These are phyloP conservation scores for Eristalis tenax DNA, from an alignment of 2,888 invertebrate species.

Conservation along the genomic window DNA sequence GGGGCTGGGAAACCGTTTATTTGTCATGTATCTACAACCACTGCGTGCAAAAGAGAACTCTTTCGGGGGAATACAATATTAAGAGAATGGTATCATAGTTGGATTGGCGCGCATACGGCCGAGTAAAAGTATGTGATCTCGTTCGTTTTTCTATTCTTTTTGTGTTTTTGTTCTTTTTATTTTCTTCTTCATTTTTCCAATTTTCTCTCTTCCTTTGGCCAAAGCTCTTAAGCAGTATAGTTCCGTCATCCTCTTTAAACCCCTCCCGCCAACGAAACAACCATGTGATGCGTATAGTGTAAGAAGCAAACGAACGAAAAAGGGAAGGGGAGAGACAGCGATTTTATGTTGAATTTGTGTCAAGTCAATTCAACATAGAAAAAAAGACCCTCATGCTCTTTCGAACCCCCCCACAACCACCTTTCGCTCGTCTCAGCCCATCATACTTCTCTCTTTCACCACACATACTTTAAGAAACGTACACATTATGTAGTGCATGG, in stretches of 20 bases:
- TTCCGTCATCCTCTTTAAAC: constrained; percentile 25
- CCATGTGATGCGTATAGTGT: not conserved
- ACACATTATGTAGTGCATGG: constrained; percentile 58
- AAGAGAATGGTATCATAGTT: constrained; percentile 11
- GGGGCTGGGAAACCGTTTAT: not conserved
- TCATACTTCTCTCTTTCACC: not conserved
- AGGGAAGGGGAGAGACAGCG: constrained; percentile 4
- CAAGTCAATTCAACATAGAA: constrained; percentile 69
- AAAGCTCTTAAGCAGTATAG: constrained; percentile 48
- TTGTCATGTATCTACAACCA: constrained; percentile 6
- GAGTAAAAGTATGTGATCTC: constrained; percentile 11
- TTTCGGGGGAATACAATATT: not conserved
- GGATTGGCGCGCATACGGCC: constrained; percentile 16
- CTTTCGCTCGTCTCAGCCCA: not conserved
- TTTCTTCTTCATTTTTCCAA: constrained; percentile 16
- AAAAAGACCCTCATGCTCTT: constrained; percentile 11
- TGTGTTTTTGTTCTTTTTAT: not conserved
- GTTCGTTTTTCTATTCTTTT: constrained; percentile 15
- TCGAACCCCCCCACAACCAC: constrained; percentile 1
- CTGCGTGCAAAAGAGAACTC: not conserved
- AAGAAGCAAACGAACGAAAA: constrained; percentile 21
- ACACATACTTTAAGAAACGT: constrained; percentile 37
- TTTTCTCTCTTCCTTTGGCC: constrained; percentile 28
- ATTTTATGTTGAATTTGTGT: constrained; percentile 66
- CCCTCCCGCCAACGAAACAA: constrained; percentile 22